Evolutionary conservation across 1,140 invertebrate species (phyloP), one percentile per base, ranked within the genome.

Genomic region (Musca domestica): DNA sequence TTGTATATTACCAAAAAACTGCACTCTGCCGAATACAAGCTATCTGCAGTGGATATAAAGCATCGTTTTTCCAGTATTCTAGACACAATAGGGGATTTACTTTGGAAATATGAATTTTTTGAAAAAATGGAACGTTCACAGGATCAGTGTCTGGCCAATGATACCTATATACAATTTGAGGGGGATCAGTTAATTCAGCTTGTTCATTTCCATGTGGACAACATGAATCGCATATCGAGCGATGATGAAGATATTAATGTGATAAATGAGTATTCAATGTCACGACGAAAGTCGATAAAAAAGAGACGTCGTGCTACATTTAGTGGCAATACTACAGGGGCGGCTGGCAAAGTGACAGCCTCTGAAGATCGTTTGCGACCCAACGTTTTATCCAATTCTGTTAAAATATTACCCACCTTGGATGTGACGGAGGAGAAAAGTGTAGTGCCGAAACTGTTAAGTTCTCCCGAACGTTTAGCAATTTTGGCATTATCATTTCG

Each of bases 401-500:
- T 49, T 49, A 67, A 1, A 70, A 67, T 0, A 66, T 69, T 19
- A 71, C 70, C 0, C 17, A 64, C 1, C 10, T 9, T 7, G n/a
- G 27, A 61, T 10, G 19, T 34, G 2, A 15, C n/a, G 19, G 47
- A 23, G 7, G 73, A 74, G 22, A 72, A 74, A 5, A 77, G 76
- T 20, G 75, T 81, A 5, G 78, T 81, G 61, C 76, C 75, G 2
- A 78, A 77, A 65, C 75, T 81, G 75, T 69, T 81, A 0, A 73
- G 73, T 15, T 73, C 76, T 1, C 76, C 79, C 0, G 77, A 78
- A 17, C 73, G 80, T 49, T 61, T 81, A 61, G 79, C 76, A 2
- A 80, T 79, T n/a, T 72, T 80, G 75, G 74, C 77, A 0, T 51
- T 81, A 41, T 75, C 75, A 0, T 63, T 77, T 0, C 79, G 78